These are phyloP conservation scores for Melanotaenia pygmaea DNA, from an alignment of 2,797 vertebrate genomes.

Conservation along the genomic window DNA sequence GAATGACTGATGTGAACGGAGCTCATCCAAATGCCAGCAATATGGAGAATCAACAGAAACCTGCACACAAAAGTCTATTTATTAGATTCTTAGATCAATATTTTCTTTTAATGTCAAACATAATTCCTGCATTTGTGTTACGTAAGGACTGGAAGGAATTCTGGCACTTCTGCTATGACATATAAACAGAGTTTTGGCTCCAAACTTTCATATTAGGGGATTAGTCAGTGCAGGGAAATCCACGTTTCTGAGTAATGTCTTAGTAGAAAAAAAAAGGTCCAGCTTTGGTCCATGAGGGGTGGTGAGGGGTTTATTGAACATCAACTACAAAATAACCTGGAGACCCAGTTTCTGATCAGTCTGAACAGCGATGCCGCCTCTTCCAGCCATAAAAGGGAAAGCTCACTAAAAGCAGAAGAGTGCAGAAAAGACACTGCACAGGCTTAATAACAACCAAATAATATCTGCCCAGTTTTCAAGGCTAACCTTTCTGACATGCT, in stretches of 20 bases:
- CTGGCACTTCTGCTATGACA: slow-evolving; percentile 42
- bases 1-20: slow-evolving; percentile 26
- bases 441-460: background rate
- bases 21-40: slow-evolving; percentile 7
- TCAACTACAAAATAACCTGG: background rate
- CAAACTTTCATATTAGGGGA: slow-evolving; percentile 49
- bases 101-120: background rate
- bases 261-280: slow-evolving; percentile 16
- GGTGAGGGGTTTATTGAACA: background rate
- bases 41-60: slow-evolving; percentile 9
- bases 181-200: slow-evolving; percentile 53
- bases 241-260: slow-evolving; percentile 40
- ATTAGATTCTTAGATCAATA: slow-evolving; percentile 20
- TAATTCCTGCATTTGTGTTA: slow-evolving; percentile 13
- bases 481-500: background rate
- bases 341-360: background rate
- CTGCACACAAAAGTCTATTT: background rate
- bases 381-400: background rate
- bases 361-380: background rate
- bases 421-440: background rate
- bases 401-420: background rate
- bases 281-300: slow-evolving; percentile 13
- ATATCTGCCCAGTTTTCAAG: background rate
- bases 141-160: slow-evolving; percentile 14
- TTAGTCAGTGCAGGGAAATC: slow-evolving; percentile 53